phyloP scores from a whole-genome alignment of 1,140 invertebrate species.

The Drosophila sechellia region DNA sequence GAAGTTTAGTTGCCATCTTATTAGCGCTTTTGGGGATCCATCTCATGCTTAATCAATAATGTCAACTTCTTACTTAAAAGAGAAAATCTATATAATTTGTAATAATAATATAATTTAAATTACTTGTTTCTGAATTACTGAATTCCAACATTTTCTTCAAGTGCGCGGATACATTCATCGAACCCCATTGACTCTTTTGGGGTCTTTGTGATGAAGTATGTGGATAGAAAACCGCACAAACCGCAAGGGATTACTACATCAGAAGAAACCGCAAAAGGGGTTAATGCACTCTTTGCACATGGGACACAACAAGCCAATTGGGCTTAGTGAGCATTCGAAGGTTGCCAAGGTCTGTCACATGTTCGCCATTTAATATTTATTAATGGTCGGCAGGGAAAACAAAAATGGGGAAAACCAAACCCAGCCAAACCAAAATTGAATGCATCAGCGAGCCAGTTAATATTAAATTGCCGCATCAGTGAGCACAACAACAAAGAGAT shows the following conservation, averaged over 20 bases:
- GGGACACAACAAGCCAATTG: slow-evolving; percentile 26
- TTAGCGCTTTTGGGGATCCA: too few species aligned
- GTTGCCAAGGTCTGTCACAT: slow-evolving; percentile 37
- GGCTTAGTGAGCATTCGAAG: slow-evolving; percentile 26
- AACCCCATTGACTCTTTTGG: slow-evolving; percentile 27
- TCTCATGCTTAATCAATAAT: too few species aligned
- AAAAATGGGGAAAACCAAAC: slow-evolving; percentile 14
- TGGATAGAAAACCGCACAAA: slow-evolving; percentile 34
- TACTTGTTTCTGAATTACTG: too few species aligned
- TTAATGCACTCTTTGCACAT: slow-evolving; percentile 52
- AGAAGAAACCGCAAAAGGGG: slow-evolving; percentile 46
- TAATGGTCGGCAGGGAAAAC: slow-evolving; percentile 48
- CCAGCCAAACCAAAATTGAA: slow-evolving; percentile 50
- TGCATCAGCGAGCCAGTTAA: slow-evolving; percentile 79
- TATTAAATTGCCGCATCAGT: slow-evolving; percentile 77
- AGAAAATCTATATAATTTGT: too few species aligned
- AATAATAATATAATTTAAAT: too few species aligned
- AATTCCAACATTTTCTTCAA: neutral
- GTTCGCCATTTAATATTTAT: slow-evolving; percentile 68
- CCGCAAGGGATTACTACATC: slow-evolving; percentile 53
- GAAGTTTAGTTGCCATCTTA: too few species aligned
- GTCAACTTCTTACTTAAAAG: too few species aligned
- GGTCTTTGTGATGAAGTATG: slow-evolving; percentile 30
- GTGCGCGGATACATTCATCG: slow-evolving; percentile 27
- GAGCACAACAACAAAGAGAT: slow-evolving; percentile 51